phyloP scores from a whole-genome alignment of 2,113 vertebrate species.

The Tenrec ecaudatus region DNA sequence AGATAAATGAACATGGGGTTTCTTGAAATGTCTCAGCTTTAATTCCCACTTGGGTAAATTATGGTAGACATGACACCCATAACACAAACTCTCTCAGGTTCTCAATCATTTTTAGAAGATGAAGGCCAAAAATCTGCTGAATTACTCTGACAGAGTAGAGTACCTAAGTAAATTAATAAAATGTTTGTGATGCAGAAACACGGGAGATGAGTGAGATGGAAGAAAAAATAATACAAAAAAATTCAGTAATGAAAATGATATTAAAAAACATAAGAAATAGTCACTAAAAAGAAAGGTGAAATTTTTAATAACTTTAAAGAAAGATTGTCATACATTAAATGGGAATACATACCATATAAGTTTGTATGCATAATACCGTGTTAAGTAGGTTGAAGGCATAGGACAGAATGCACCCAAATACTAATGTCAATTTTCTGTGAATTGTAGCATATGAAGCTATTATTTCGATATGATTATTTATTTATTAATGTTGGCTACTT shows the following conservation, averaged over 20 bases:
- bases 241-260: background rate
- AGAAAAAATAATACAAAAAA: background rate
- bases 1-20: background rate
- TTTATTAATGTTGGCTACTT: background rate
- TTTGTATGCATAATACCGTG: background rate
- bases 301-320: background rate
- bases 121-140: background rate
- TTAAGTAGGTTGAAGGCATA: background rate
- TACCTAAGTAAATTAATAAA: background rate
- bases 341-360: background rate
- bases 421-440: background rate
- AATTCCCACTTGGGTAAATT: background rate
- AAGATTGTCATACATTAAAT: background rate
- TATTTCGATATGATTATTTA: constrained; percentile 28
- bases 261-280: too few species aligned
- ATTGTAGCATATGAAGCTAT: background rate
- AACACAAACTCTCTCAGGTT: background rate
- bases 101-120: background rate
- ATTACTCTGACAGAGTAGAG: background rate
- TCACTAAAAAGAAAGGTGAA: background rate
- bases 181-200: background rate
- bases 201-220: background rate
- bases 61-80: background rate
- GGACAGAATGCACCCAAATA: background rate
- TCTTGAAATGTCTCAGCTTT: background rate